phyloP scores from a whole-genome alignment of 2,113 vertebrate genomes.

The Caracal caracal region DNA sequence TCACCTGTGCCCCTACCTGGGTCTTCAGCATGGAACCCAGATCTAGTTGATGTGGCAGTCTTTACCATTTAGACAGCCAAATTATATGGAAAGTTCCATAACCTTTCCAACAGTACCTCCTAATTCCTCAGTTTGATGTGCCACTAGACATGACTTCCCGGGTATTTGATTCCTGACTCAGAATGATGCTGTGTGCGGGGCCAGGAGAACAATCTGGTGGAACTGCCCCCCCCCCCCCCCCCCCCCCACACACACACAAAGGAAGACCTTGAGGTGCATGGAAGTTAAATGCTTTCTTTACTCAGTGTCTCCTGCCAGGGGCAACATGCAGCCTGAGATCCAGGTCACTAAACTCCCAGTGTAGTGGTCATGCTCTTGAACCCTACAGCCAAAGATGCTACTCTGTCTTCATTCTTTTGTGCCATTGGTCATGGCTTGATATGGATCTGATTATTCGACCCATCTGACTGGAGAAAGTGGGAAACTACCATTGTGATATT shows the following conservation, averaged over 20 bases:
- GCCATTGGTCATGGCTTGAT: conserved; percentile 50
- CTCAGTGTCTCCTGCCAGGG: background rate
- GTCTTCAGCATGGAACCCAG: fast-evolving
- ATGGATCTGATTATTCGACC: background rate
- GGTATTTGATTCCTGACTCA: background rate
- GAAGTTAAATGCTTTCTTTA: background rate
- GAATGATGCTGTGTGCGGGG: background rate
- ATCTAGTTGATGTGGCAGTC: background rate
- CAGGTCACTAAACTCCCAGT: background rate
- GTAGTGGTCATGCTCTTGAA: background rate
- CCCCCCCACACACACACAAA: background rate
- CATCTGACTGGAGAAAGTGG: background rate
- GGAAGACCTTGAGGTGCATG: background rate
- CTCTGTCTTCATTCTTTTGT: background rate
- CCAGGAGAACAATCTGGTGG: background rate
- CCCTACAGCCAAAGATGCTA: background rate
- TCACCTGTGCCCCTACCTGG: conserved; percentile 30
- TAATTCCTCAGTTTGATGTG: background rate
- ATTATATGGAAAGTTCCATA: background rate
- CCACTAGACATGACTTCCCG: background rate
- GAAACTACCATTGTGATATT: background rate
- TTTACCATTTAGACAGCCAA: background rate
- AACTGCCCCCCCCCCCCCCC: background rate
- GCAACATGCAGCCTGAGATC: background rate
- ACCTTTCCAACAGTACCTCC: background rate